Percentiles rank a stretch among this genome's conserved stretches.
Conservation (phyloP, 2,113 vertebrate species). For the Psittacara wagleri region DNA sequence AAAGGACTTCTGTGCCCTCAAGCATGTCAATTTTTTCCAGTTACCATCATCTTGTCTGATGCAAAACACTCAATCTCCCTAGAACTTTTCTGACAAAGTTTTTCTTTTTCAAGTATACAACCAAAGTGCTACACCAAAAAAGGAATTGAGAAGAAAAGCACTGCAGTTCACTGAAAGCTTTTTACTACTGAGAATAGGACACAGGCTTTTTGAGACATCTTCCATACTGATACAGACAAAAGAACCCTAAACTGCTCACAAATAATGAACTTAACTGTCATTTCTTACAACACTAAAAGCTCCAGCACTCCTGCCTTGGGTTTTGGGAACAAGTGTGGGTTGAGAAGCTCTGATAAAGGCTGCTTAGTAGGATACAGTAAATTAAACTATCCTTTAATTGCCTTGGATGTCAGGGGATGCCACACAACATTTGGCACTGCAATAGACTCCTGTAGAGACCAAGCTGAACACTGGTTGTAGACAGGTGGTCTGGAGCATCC, state of each 20-base stretch:
- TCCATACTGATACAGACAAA: background rate
- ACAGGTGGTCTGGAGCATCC: background rate
- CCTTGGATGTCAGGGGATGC: background rate
- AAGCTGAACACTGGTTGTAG: background rate
- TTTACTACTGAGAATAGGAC: background rate
- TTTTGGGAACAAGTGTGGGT: background rate
- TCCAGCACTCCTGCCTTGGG: background rate
- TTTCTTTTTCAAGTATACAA: background rate
- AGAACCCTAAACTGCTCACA: background rate
- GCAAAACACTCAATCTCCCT: background rate
- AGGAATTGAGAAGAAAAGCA: background rate
- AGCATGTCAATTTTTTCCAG: background rate
- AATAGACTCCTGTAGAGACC: background rate
- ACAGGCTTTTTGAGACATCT: background rate
- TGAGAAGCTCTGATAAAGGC: background rate
- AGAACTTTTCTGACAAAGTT: background rate
- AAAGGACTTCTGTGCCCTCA: background rate
- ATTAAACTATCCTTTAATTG: background rate
- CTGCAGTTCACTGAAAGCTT: background rate
- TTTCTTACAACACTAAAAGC: background rate
- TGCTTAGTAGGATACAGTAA: background rate
- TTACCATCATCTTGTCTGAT: background rate
- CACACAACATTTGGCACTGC: background rate
- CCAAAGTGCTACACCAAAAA: background rate
- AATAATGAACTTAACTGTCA: background rate